Evolutionary conservation across 2,113 vertebrate genomes (phyloP).

Genomic region (Gracilinanus agilis): DNA sequence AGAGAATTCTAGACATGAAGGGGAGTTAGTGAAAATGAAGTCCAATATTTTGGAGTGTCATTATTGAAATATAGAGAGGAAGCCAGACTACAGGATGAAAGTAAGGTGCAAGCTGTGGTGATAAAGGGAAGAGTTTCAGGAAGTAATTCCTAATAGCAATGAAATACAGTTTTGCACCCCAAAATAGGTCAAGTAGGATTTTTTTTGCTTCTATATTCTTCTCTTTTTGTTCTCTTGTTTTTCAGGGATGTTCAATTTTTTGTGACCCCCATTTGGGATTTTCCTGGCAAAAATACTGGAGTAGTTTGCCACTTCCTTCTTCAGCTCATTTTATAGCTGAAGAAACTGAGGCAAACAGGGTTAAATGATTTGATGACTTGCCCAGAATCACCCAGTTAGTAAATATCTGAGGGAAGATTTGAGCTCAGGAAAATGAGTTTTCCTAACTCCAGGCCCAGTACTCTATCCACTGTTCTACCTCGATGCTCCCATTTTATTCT

Average conservation of each 20-base stretch:
- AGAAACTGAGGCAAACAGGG: background rate
- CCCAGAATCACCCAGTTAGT: background rate
- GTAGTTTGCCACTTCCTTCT: background rate
- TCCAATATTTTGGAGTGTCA: background rate
- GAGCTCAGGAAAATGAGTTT: background rate
- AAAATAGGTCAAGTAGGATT: background rate
- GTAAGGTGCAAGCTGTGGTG: background rate
- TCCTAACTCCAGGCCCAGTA: background rate
- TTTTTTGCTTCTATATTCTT: background rate
- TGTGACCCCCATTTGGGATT: background rate
- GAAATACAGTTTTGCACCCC: background rate
- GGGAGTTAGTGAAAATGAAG: background rate
- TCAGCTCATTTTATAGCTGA: background rate
- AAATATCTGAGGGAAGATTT: background rate
- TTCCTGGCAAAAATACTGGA: background rate
- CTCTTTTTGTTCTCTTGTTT: background rate
- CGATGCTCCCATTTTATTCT: no score
- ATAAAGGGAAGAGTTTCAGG: background rate
- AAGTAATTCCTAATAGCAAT: background rate
- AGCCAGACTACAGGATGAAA: background rate
- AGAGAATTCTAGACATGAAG: background rate
- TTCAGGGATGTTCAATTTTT: background rate
- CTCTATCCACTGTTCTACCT: background rate
- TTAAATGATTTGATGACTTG: background rate
- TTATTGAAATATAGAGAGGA: background rate